phyloP scores from a whole-genome alignment of 2,797 vertebrate genomes.

The Sebastes hubbsi region DNA sequence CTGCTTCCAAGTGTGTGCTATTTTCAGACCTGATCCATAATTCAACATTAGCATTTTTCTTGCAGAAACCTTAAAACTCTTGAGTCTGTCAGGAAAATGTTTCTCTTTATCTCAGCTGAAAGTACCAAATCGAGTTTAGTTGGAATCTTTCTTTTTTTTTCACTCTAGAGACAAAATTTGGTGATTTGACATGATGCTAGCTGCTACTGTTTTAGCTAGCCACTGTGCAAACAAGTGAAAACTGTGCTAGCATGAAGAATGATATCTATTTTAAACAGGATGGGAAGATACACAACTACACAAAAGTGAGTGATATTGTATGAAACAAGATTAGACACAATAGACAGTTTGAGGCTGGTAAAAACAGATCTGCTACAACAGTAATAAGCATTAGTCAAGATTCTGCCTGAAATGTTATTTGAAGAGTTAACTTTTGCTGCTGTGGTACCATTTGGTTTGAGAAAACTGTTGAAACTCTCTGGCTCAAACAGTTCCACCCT shows the following conservation, averaged over 20 bases:
- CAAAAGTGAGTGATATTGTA: background rate
- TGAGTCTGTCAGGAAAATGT: slow-evolving; percentile 39
- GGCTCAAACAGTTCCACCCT: background rate
- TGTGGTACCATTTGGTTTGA: background rate
- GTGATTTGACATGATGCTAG: background rate
- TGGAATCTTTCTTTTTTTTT: background rate
- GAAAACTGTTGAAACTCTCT: background rate
- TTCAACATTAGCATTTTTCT: slow-evolving; percentile 81
- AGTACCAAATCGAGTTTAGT: slow-evolving; percentile 1
- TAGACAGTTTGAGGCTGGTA: background rate
- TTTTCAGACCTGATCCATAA: slow-evolving; percentile 84
- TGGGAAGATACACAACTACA: background rate
- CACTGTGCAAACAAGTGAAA: background rate
- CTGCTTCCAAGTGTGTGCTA: slow-evolving; percentile 80
- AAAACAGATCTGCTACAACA: background rate
- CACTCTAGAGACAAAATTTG: background rate
- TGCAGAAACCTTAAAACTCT: slow-evolving; percentile 73
- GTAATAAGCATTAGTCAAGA: background rate
- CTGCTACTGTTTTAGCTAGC: background rate
- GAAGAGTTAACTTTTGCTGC: background rate
- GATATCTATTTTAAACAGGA: background rate
- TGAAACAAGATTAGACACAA: background rate
- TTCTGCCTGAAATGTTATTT: background rate
- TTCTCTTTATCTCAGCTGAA: slow-evolving; percentile 43
- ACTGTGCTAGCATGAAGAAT: background rate